These are phyloP conservation scores for Schrankia costaestrigalis DNA, from an alignment of 2,888 invertebrate genomes.

Conservation along the genomic window DNA sequence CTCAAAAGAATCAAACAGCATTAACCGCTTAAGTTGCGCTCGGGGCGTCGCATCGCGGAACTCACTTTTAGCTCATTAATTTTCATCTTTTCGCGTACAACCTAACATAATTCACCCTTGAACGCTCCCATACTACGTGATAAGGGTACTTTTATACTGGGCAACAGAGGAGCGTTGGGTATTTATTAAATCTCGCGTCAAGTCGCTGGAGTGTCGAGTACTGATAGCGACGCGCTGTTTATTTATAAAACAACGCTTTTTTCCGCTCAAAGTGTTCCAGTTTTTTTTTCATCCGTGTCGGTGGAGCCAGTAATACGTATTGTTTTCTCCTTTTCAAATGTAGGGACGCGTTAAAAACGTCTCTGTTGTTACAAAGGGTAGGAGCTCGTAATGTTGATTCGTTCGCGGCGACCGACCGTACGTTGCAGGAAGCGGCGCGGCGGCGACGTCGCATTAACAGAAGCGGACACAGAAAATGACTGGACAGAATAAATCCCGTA, in stretches of 20 bases:
- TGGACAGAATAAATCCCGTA: slow-evolving; percentile 42
- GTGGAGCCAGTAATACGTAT: slow-evolving; percentile 44
- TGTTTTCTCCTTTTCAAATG: slow-evolving; percentile 52
- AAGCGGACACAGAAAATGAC: slow-evolving; percentile 39
- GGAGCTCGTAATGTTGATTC: slow-evolving; percentile 32
- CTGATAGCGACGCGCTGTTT: slow-evolving; percentile 73
- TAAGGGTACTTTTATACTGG: slow-evolving; percentile 68
- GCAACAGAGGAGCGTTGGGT: slow-evolving; percentile 49
- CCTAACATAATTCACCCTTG: slow-evolving; percentile 77
- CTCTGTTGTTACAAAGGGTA: slow-evolving; percentile 47
- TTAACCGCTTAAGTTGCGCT: slow-evolving; percentile 54
- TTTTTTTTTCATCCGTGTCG: slow-evolving; percentile 48
- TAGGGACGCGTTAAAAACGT: slow-evolving; percentile 54
- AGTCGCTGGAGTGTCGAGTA: slow-evolving; percentile 73
- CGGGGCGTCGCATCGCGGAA: slow-evolving; percentile 42
- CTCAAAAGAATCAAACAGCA: slow-evolving; percentile 57
- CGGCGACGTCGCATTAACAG: slow-evolving; percentile 40
- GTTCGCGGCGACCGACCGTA: slow-evolving; percentile 32
- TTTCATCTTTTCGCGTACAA: slow-evolving; percentile 74
- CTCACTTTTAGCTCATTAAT: slow-evolving; percentile 78
- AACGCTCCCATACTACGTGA: slow-evolving; percentile 74
- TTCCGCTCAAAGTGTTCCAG: slow-evolving; percentile 62
- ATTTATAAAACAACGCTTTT: slow-evolving; percentile 75
- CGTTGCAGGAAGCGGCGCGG: slow-evolving; percentile 40
- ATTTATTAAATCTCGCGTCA: slow-evolving; percentile 70